Evolutionary conservation across 1,140 invertebrate genomes (phyloP), one percentile per base, ranked within the genome.

Genomic region (Halesus radiatus): DNA sequence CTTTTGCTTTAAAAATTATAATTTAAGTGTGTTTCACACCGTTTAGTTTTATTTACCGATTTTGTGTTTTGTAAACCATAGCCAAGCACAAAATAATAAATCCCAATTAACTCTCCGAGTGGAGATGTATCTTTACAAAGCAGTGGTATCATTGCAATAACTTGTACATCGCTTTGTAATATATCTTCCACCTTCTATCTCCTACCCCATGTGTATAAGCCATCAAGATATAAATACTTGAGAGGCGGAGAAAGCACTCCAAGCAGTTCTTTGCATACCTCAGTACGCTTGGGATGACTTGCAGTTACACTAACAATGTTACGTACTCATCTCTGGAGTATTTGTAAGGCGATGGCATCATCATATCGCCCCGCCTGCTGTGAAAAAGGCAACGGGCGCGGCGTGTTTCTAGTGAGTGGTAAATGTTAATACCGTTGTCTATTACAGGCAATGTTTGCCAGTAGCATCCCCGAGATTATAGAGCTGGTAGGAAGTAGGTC

Each of bases 401-500:
- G 29, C 4, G 23, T 45, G 37, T 45, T 32, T 32, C n/a, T 74
- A 56, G 22, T 10, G 60, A 77, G 62, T 76, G 79, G 77, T 76
- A 80, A 81, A 70, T 81, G 80, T 86, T 88, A 88, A 87, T 88
- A 87, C 88, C 87, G 86, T 88, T 88, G 88, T 89, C 88, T 92
- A 90, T 95, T 95, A 88, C 95, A 96, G 95, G 96, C 95, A 92
- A 96, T 97, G 92, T 97, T 97, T 95, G 95, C 97, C 93, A 98
- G 96, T 95, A 98, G 96, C 94, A 98, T 98, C 92, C 97, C 97
- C 88, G 97, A 98, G 94, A 98, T 98, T 92, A 97, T 98, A 93
- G 97, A 98, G 93, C 95, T 98, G 92, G 96, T 98, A 93, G 96
- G 96, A 92, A 96, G 94, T 94, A 95, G 97, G 91, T 97, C 96